Evolutionary conservation across 2,888 invertebrate genomes (phyloP), one percentile per base, ranked within the genome.

Genomic region (Cheilosia soror): DNA sequence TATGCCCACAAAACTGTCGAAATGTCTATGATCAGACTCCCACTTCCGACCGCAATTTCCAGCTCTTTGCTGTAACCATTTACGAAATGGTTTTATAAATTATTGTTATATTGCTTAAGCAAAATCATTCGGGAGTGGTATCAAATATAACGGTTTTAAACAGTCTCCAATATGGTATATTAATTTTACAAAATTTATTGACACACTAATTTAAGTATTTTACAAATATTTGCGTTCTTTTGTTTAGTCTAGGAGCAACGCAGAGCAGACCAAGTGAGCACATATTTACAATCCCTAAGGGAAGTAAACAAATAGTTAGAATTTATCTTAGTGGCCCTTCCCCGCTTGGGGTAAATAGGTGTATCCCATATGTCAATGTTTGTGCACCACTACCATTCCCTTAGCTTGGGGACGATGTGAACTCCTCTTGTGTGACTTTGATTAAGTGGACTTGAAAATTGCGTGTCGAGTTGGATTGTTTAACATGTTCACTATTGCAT

Each of bases 311-410:
- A 63, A 63, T 63, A 44, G 62, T 47, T 63, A 15, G 62, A 44
- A 63, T 20, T 47, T 47, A 44, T 44, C 44, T 15, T 63, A 2
- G 6, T 29, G 5, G 15, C 20, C 15, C 11, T 31, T n/a, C n/a
- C 3, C 4, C 44, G 13, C 25, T 44, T 15, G 29, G 11, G 44
- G 31, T 9, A 13, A 60, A 15, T 51, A 49, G n/a, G 13, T 25
- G 27, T 7, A 62, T 47, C 47, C 62, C 47, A 63, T 63, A 63
- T 47, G 47, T 63, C 62, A 63, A 63, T 63, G 62, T 63, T 47
- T 29, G 47, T 27, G 6, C 60, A 29, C 11, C 15, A 47, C 42
- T 60, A 7, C 27, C 7, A 27, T 44, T 13, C 5, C 29, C 1
- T 7, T 47, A 63, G 31, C 20, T 25, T 27, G 33, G n/a, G 15